These are phyloP conservation scores for Pelodytes ibericus DNA, from an alignment of 2,797 vertebrate genomes.

Conservation along the genomic window DNA sequence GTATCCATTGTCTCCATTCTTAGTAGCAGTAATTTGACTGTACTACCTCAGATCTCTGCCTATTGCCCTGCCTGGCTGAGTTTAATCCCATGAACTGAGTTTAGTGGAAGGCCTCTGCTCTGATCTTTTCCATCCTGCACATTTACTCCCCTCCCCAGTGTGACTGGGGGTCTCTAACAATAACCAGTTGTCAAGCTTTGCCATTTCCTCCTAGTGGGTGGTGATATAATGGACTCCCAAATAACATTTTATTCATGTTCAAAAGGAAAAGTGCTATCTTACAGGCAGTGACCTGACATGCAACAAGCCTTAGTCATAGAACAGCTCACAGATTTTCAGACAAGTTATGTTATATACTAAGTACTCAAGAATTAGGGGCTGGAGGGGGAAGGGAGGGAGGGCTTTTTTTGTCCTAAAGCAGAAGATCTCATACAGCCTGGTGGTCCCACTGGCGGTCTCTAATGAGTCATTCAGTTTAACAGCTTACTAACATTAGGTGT, in stretches of 20 bases:
- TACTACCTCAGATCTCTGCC: conserved; percentile 5
- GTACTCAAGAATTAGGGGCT: neutral
- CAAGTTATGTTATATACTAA: neutral
- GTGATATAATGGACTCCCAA: conserved; percentile 56
- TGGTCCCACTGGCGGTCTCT: conserved; percentile 10
- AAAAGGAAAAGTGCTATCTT: conserved; percentile 52
- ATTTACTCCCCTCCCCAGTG: conserved; percentile 40
- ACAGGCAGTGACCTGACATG: conserved; percentile 53
- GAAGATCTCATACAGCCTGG: neutral
- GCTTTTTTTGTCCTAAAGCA: neutral
- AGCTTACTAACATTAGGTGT: neutral
- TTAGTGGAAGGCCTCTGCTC: conserved; percentile 3
- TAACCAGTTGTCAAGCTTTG: conserved; percentile 56
- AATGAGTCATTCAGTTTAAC: neutral
- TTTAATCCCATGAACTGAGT: conserved; percentile 28
- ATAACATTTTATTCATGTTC: conserved; percentile 59
- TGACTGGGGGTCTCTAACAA: conserved; percentile 54
- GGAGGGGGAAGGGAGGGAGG: neutral
- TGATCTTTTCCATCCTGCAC: conserved; percentile 29
- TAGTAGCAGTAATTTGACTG: conserved; percentile 18
- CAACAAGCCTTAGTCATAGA: conserved; percentile 53
- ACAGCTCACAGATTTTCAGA: neutral
- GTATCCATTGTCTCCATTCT: no score
- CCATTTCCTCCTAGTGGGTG: conserved; percentile 62
- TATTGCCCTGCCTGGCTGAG: conserved; percentile 23